Percentiles rank a stretch among this genome's conserved stretches.
These are phyloP conservation scores for Petrocephalus microphthalmus DNA, from an alignment of 2,113 vertebrate genomes.

Conservation along the genomic window DNA sequence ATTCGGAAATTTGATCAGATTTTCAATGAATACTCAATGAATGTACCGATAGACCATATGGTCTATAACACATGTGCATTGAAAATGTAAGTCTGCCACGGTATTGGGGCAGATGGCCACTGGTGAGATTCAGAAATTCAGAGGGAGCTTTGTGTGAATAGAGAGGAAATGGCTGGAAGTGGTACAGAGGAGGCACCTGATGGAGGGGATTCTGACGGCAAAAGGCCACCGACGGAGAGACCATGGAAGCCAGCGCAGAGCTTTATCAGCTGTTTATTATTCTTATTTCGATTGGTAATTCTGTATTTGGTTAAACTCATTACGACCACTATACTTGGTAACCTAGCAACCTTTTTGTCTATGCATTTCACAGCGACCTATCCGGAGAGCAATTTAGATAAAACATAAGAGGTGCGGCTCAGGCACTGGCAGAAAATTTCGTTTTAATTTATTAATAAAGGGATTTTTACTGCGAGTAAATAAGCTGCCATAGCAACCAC, in stretches of 20 bases:
- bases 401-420: background rate
- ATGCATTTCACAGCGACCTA: background rate
- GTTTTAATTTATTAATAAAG: conserved; percentile 6
- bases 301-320: background rate
- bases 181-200: background rate
- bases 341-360: conserved; percentile 5
- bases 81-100: background rate
- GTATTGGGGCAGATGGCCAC: background rate
- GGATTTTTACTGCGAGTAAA: background rate
- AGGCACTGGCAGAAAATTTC: background rate
- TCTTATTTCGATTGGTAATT: background rate
- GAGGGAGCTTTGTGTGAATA: background rate
- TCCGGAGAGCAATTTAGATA: background rate
- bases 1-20: background rate
- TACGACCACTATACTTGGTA: background rate
- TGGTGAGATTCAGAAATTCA: background rate
- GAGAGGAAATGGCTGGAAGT: background rate
- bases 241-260: background rate
- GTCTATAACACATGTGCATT: background rate
- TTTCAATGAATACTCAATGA: background rate
- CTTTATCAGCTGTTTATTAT: background rate
- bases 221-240: background rate
- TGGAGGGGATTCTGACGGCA: background rate
- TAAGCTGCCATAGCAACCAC: background rate
- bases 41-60: background rate